These are phyloP conservation scores for Eupristina koningsbergeri DNA, from an alignment of 1,140 invertebrate genomes.

Conservation along the genomic window DNA sequence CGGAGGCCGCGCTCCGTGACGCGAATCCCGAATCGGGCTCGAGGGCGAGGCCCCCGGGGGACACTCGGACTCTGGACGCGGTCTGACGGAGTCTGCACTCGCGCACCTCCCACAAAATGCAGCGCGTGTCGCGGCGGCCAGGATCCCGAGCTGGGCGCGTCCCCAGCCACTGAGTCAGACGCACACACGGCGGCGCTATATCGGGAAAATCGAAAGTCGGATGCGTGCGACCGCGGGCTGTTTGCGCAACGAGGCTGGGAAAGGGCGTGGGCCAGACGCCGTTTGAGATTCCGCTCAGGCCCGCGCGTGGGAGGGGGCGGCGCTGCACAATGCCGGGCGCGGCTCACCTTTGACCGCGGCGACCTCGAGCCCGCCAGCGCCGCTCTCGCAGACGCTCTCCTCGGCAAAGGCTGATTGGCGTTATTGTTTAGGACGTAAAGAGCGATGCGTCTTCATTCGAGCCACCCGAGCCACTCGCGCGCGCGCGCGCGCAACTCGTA, in stretches of 20 bases:
- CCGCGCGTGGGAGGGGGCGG: background rate
- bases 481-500: background rate
- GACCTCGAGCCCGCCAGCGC: constrained; percentile 4
- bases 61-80: background rate
- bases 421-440: background rate
- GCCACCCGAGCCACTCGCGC: background rate
- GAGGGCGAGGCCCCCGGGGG: background rate
- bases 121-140: background rate
- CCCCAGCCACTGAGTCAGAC: too few relatives aligned
- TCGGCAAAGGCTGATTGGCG: background rate
- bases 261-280: constrained; percentile 30
- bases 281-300: background rate
- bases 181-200: background rate
- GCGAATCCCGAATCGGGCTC: too few relatives aligned
- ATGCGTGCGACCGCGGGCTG: background rate
- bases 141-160: background rate
- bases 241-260: background rate
- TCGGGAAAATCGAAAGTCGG: constrained; percentile 19
- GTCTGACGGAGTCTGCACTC: too few relatives aligned
- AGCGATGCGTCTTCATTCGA: constrained; percentile 9
- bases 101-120: too few relatives aligned
- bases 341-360: constrained; percentile 47
- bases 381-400: too few relatives aligned
- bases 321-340: constrained; percentile 42
- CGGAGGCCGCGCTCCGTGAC: background rate